Conservation (phyloP, 2,888 invertebrate genomes). For the Andrena fulva region DNA sequence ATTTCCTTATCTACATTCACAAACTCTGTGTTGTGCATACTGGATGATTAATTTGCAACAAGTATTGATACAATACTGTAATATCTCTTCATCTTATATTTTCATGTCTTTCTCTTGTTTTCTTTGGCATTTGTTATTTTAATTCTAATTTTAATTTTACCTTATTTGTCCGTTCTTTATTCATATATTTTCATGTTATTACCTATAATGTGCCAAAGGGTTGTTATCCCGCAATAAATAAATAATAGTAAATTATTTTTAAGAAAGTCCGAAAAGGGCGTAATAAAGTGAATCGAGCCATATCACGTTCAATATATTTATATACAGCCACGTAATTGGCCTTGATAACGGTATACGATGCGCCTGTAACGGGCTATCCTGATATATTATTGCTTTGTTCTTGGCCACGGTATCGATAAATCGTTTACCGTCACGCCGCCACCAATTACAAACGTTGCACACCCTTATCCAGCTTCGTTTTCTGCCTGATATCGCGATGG, state of each 20-base stretch:
- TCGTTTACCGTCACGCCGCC: constrained; percentile 64
- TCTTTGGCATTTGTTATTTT: too few relatives aligned
- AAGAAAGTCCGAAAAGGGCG: neutral
- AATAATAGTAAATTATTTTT: neutral
- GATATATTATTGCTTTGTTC: constrained; percentile 74
- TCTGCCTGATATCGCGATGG: constrained; percentile 41
- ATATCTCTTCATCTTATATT: too few relatives aligned
- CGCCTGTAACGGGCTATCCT: constrained; percentile 69
- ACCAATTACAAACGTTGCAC: constrained; percentile 60
- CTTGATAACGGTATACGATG: constrained; percentile 74
- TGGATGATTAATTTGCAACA: too few relatives aligned
- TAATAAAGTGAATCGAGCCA: constrained; percentile 2
- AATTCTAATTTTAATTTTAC: too few relatives aligned
- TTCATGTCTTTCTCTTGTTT: too few relatives aligned
- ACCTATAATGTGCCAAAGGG: too few relatives aligned
- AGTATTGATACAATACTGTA: too few relatives aligned
- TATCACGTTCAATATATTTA: constrained; percentile 34
- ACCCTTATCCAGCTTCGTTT: constrained; percentile 45
- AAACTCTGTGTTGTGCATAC: too few relatives aligned
- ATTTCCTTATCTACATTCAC: too few relatives aligned
- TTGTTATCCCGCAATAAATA: neutral
- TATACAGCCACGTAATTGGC: constrained; percentile 69
- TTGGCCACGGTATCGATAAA: constrained; percentile 67
- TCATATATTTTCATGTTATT: too few relatives aligned
- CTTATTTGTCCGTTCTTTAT: too few relatives aligned